Evolutionary conservation across 2,888 invertebrate species (phyloP), one percentile per base, ranked within the genome.

Genomic region (Formica aserva): DNA sequence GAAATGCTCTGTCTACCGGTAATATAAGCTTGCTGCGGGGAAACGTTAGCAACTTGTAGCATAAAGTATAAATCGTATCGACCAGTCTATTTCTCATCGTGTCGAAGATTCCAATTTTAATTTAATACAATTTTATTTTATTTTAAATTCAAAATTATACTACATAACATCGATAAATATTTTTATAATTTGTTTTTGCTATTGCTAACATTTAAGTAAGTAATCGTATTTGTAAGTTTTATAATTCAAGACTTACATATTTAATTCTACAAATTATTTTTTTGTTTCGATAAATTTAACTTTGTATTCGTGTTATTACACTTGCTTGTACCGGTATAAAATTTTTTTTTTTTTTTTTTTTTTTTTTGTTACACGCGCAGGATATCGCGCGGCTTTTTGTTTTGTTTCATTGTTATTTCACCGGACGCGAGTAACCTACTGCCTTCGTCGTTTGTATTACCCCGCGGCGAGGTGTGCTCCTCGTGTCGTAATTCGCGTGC

Each of bases 351-450:
- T 22, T 8, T 22, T 66, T 32, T 32, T 32, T 32, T 32, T 32
- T 0, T 18, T 35, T 66, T 76, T 48, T 3, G 11, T 66, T n/a
- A n/a, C 32, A 18, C 15, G 29, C 35, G 48, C 29, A n/a, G n/a
- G 2, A 32, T 9, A 22, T 55, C 32, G 38, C 55, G 71, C 75
- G 35, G 11, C 9, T 71, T 83, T 75, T 84, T 76, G 75, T 86
- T 88, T n/a, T n/a, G n/a, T 88, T 63, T 38, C 67, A 65, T 78
- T 66, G 71, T 89, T 84, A 85, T 86, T 83, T 76, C 66, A 69
- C 66, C 81, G 74, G 75, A 65, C 80, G 87, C 84, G 82, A 86
- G 82, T 91, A 91, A 91, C 88, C 91, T 81, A 90, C 74, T 90
- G 91, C 84, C 88, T 91, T 77, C 84, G 78, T 88, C 81, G 83